Base-by-base conservation (phyloP, 2,797 vertebrate genomes). In the Paramormyrops hopkinsi region DNA sequence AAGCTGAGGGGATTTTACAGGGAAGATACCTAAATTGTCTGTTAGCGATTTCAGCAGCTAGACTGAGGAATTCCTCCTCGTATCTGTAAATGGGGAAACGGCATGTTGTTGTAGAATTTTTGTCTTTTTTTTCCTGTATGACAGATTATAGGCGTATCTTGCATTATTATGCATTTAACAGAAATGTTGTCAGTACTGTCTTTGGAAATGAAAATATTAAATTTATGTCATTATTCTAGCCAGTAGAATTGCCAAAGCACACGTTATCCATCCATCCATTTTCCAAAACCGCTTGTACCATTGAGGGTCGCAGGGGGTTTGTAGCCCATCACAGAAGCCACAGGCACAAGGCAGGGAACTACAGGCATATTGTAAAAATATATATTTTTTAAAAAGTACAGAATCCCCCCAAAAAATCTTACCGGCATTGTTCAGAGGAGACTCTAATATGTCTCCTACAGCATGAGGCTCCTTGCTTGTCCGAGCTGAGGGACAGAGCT, bases 401-500 rank as follows among this genome's bases (percentile, higher is more conserved):
- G 62, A 33, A 69, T 69, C 12, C 62, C 25, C 56, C 11, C 5
- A 14, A 69, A 3, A 33, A 69, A 69, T 69, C 29, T 14, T 14
- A 14, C 25, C 2, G 12, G 29, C 25, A 69, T 33, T 33, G 65
- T 69, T 33, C 65, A 33, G 3, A 33, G 25, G 65, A 33, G 11
- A 33, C 65, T 29, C 46, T 62, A 9, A 62, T 11, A 25, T 1
- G 59, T 62, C n/a, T 25, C n/a, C 59, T 25, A 25, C 12, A 88
- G 14, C 33, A 19, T 41, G 69, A 41, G 69, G 22, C 19, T 33
- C 73, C 83, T 48, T 5, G 19, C 19, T 1, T 0, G 2, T 25
- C 88, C 2, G 6, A 33, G 33, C 46, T 4, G 4, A 8, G 90
- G 90, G 89, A 90, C 91, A 91, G 89, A 88, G 76, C 17, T 8